Conservation (phyloP, 2,797 vertebrate genomes). For the Gallinago nigripennis region DNA sequence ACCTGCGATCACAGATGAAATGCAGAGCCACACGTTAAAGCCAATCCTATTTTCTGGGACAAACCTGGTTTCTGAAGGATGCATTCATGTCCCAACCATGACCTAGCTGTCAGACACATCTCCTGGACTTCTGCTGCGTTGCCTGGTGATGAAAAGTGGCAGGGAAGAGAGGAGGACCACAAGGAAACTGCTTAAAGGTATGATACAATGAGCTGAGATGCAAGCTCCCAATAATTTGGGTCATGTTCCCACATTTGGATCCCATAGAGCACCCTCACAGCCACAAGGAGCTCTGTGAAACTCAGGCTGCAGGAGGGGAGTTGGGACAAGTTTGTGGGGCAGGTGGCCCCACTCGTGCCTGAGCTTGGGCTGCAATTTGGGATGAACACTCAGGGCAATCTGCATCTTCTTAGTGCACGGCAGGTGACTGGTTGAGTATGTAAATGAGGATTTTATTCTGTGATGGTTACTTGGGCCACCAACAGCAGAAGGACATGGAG, state of each 20-base stretch:
- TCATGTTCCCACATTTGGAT: not conserved
- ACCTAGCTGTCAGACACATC: not conserved
- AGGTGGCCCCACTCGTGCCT: not conserved
- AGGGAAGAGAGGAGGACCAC: not conserved
- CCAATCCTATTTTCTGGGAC: not conserved
- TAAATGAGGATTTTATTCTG: not conserved
- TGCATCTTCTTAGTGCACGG: not conserved
- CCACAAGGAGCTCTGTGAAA: not conserved
- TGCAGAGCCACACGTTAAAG: not conserved
- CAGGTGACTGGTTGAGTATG: not conserved
- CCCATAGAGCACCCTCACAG: not conserved
- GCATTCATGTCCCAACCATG: not conserved
- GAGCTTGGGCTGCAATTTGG: not conserved
- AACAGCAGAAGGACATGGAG: not conserved
- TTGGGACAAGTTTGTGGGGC: not conserved
- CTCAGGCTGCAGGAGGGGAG: not conserved
- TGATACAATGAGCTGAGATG: not conserved
- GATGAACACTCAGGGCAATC: not conserved
- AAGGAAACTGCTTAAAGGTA: not conserved
- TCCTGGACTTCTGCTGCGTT: not conserved
- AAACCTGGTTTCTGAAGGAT: not conserved
- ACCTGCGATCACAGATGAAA: rapidly evolving
- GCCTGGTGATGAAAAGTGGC: not conserved
- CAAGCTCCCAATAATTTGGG: not conserved
- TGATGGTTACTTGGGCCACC: not conserved